phyloP scores from a whole-genome alignment of 2,113 vertebrate genomes.

The Sprattus sprattus region DNA sequence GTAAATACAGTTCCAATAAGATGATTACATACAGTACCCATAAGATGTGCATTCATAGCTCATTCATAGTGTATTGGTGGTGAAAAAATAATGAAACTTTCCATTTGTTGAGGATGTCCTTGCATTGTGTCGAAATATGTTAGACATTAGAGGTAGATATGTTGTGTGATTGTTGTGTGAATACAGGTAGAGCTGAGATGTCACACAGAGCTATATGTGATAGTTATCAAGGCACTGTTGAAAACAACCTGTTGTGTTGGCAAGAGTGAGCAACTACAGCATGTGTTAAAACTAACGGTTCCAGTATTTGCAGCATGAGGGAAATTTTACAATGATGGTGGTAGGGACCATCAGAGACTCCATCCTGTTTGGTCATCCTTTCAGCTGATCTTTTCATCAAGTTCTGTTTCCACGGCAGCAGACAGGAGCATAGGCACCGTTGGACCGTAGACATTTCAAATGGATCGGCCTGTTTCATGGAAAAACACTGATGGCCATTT shows the following conservation, averaged over 20 bases:
- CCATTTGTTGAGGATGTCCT: background rate
- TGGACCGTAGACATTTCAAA: background rate
- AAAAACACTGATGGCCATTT: background rate
- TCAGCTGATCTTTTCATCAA: background rate
- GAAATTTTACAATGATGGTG: background rate
- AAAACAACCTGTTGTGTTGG: background rate
- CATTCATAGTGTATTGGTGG: too few species aligned
- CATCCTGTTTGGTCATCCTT: constrained; percentile 3
- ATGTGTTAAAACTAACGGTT: background rate
- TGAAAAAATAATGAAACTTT: background rate
- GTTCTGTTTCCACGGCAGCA: background rate
- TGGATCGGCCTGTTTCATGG: background rate
- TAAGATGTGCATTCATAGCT: too few species aligned
- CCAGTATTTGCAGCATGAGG: background rate
- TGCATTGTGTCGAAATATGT: background rate
- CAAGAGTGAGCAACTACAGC: background rate
- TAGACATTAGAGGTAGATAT: background rate
- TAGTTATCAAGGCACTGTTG: background rate
- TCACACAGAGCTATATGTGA: background rate
- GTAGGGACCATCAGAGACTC: background rate
- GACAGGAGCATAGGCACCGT: background rate
- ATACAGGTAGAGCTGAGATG: background rate
- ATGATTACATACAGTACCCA: too few species aligned
- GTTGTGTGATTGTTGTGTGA: background rate
- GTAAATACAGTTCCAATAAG: too few species aligned